Evolutionary conservation across 2,113 vertebrate genomes (phyloP).

Genomic region (Picathartes gymnocephalus): DNA sequence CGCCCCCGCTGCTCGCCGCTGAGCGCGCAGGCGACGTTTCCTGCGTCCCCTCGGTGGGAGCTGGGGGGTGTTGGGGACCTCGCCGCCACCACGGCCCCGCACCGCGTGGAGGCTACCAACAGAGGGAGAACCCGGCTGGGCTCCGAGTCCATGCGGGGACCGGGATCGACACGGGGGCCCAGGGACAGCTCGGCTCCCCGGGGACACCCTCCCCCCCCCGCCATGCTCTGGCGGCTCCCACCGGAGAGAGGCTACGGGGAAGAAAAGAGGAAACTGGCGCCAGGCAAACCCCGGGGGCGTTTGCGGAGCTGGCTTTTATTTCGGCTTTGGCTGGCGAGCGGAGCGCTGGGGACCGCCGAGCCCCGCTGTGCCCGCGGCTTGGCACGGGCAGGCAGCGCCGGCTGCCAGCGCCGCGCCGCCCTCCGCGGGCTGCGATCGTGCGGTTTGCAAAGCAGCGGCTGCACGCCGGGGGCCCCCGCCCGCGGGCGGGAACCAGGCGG

Average conservation of each 20-base stretch:
- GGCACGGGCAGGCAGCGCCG: background rate
- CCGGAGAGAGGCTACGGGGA: background rate
- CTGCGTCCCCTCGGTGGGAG: background rate
- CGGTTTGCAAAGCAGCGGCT: background rate
- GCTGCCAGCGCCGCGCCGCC: conserved; percentile 1
- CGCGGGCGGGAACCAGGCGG: background rate
- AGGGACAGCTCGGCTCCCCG: no score
- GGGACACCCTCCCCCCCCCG: no score
- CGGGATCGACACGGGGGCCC: no score
- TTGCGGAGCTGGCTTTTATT: background rate
- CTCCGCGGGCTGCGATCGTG: background rate
- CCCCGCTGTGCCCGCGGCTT: conserved; percentile 24
- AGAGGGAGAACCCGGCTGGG: background rate
- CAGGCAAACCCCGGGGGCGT: background rate
- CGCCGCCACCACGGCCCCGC: background rate
- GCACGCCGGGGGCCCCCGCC: background rate
- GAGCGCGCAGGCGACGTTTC: background rate
- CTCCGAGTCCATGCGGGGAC: background rate
- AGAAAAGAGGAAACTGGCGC: background rate
- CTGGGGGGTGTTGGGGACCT: background rate
- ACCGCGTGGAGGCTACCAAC: background rate
- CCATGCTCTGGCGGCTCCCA: background rate
- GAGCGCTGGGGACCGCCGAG: background rate
- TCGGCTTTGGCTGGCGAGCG: background rate
- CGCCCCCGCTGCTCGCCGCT: background rate